Evolutionary conservation across 1,140 invertebrate species (phyloP).

Genomic region (Aphis craccivora): DNA sequence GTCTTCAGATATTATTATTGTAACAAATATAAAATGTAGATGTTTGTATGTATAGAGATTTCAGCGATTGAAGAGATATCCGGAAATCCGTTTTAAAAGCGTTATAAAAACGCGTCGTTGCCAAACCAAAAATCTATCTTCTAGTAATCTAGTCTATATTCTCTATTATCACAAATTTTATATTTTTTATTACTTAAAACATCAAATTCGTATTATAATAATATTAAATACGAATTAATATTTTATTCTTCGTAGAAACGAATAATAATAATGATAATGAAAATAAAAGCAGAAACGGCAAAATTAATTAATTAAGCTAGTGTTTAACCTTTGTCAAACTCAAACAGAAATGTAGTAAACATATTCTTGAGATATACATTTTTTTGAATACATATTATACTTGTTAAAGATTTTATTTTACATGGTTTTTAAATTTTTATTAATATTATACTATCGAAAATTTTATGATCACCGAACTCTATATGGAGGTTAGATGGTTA

Average conservation of each 20-base stretch:
- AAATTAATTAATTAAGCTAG: not conserved
- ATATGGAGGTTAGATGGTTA: no score
- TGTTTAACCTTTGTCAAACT: not conserved
- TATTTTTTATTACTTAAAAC: not conserved
- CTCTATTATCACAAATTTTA: not conserved
- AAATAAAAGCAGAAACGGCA: not conserved
- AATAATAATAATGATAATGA: not conserved
- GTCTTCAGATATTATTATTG: not conserved
- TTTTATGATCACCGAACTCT: not conserved
- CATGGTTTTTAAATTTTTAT: not conserved
- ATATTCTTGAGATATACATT: not conserved
- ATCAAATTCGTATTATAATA: not conserved
- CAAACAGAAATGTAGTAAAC: not conserved
- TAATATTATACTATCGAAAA: not conserved
- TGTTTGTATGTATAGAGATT: not conserved
- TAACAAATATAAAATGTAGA: not conserved
- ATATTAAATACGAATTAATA: not conserved
- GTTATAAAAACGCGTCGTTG: not conserved
- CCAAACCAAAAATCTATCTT: not conserved
- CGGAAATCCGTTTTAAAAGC: not conserved
- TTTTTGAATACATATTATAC: not conserved
- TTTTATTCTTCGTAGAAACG: not conserved
- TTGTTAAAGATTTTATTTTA: not conserved
- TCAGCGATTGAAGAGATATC: not conserved
- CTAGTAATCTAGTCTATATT: not conserved